A percentile compares a stretch with the other conserved stretches of the same genome.
Evolutionary conservation across 2,888 invertebrate genomes (phyloP).

Genomic region (Omphaloscelis lunosa): DNA sequence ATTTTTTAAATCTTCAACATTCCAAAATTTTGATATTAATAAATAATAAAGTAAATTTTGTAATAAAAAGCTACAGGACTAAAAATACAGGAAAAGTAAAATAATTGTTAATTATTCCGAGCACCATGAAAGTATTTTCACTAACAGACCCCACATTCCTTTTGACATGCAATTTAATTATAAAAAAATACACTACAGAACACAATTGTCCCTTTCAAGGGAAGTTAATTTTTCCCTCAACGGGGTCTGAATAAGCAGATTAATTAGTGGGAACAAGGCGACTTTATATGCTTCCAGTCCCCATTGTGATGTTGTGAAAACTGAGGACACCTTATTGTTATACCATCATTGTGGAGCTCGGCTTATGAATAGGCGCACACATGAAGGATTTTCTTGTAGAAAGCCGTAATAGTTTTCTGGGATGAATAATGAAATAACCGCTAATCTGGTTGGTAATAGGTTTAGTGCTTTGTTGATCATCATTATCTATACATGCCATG

Average conservation of each 20-base stretch:
- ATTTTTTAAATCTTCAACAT: background rate
- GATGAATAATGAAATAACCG: slow-evolving; percentile 44
- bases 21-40: background rate
- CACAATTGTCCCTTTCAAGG: slow-evolving; percentile 57
- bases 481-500: background rate
- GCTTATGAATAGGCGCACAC: slow-evolving; percentile 54
- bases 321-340: slow-evolving; percentile 63
- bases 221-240: slow-evolving; percentile 60
- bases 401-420: slow-evolving; percentile 45
- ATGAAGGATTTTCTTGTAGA: slow-evolving; percentile 58
- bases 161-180: slow-evolving; percentile 59
- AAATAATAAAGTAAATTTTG: background rate
- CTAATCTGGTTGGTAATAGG: slow-evolving; percentile 8
- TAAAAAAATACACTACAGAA: slow-evolving; percentile 52
- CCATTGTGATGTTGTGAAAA: slow-evolving; percentile 79
- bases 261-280: slow-evolving; percentile 82
- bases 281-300: slow-evolving; percentile 77
- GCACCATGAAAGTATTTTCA: slow-evolving; percentile 26
- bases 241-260: slow-evolving; percentile 71
- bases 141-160: slow-evolving; percentile 27
- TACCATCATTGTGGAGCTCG: slow-evolving; percentile 59
- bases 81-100: background rate
- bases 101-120: slow-evolving; percentile 21
- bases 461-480: slow-evolving; percentile 8
- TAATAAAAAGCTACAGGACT: background rate